phyloP scores from a whole-genome alignment of 2,113 vertebrate species.

The Pachycephala philippinensis region DNA sequence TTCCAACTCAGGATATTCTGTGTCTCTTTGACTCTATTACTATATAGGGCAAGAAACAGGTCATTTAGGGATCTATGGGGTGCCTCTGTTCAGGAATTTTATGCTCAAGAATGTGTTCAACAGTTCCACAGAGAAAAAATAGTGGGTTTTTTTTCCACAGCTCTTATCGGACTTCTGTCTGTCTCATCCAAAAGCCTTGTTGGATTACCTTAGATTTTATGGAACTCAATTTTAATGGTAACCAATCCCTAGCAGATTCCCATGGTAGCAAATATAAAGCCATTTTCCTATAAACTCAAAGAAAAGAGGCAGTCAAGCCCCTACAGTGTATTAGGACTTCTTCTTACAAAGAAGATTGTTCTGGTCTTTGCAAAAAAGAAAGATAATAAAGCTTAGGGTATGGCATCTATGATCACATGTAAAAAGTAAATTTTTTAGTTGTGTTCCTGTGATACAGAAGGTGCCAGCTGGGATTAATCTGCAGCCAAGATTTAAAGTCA shows the following conservation, averaged over 20 bases:
- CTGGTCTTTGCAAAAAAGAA: neutral
- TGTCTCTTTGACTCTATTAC: neutral
- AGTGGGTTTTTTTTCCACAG: fast-evolving
- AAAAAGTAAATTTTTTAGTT: neutral
- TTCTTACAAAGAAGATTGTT: neutral
- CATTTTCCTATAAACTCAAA: neutral
- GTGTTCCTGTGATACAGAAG: neutral
- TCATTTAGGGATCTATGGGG: neutral
- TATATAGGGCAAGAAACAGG: neutral
- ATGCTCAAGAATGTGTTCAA: neutral
- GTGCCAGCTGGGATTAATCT: neutral
- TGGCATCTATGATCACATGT: neutral
- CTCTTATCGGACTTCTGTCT: neutral
- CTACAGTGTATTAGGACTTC: neutral
- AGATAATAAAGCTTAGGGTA: neutral
- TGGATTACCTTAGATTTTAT: neutral
- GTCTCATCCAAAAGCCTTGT: neutral
- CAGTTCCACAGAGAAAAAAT: neutral
- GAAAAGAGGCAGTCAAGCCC: neutral
- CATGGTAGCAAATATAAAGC: neutral
- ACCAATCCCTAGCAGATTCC: neutral
- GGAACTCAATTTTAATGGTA: neutral
- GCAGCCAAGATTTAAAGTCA: neutral
- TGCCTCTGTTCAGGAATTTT: neutral
- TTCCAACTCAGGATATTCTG: neutral